Evolutionary conservation across 2,113 vertebrate species (phyloP), one percentile per base, ranked within the genome.

Genomic region (Tautogolabrus adspersus): DNA sequence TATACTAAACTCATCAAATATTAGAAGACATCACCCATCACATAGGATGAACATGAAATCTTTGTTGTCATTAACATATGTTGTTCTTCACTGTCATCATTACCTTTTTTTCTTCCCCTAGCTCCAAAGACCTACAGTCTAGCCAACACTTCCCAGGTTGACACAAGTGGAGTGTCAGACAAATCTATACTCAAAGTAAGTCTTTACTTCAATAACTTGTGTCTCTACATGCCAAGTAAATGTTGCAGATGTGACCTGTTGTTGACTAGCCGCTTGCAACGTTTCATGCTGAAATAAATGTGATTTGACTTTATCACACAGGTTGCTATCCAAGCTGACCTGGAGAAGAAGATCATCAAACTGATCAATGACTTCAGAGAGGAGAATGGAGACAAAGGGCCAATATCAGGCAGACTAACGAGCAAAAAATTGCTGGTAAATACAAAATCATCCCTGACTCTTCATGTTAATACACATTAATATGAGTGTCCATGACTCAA

Each of bases 91-190:
- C 0, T 66, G 30, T 58, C 15, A 18, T 30, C 10, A 4, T 44
- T 19, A 9, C 8, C 5, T 30, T 12, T 72, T 5, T 67, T 2
- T 42, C 3, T 34, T 21, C 21, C 18, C 87, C 69, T 91, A 99
- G 98, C 94, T 89, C 98, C 97, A 0, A 99, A 98, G 93, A 98
- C 97, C 12, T 99, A 99, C 88, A 97, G 96, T 91, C 96, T 99
- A 6, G 54, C 85, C 60, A 93, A 88, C 88, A 93, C 94, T 66
- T 93, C 95, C 34, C 76, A 96, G 76, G 90, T 92, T 49, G 97
- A 98, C 86, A 91, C 94, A 13, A 77, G 88, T 65, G 92, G 92
- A 60, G 91, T 93, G 66, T 89, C 94, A 30, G 97, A 99, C 93
- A 97, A 96, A 87, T 97, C 97, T 23, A 87, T 98, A 86, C 96